These are phyloP conservation scores for Pantherophis alleghaniensis DNA, from an alignment of 2,797 vertebrate genomes.

Conservation along the genomic window DNA sequence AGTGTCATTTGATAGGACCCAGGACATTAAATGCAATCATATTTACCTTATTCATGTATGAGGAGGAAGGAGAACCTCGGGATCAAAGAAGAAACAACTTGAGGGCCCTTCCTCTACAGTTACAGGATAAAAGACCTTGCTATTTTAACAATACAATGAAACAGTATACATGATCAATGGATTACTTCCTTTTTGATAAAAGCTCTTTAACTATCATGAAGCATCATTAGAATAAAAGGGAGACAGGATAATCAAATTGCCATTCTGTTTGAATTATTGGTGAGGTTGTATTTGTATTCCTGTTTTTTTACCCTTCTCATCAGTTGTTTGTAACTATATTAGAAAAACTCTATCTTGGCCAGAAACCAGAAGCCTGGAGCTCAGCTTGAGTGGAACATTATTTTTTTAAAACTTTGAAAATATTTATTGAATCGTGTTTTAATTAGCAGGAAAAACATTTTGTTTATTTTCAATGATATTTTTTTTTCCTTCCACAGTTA, in stretches of 20 bases:
- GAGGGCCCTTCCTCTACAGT: background rate
- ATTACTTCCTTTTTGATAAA: background rate
- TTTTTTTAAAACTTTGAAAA: slow-evolving; percentile 71
- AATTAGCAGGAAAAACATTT: slow-evolving; percentile 72
- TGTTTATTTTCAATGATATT: slow-evolving; percentile 71
- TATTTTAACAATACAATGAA: background rate
- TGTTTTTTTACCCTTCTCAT: slow-evolving; percentile 65
- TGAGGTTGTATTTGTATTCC: slow-evolving; percentile 68
- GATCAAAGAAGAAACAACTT: background rate
- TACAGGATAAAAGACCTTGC: background rate
- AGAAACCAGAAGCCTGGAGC: slow-evolving; percentile 69
- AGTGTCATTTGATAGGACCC: background rate
- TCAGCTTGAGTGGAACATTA: slow-evolving; percentile 73
- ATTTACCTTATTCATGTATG: background rate
- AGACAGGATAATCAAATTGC: slow-evolving; percentile 21
- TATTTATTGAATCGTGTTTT: slow-evolving; percentile 74
- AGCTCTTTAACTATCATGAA: slow-evolving; percentile 27
- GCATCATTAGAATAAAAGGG: background rate
- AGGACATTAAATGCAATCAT: background rate
- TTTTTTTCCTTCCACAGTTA: slow-evolving; percentile 63
- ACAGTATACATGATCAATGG: background rate
- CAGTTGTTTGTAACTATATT: slow-evolving; percentile 70
- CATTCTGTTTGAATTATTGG: slow-evolving; percentile 58
- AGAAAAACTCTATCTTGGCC: slow-evolving; percentile 68
- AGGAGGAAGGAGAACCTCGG: no score